Evolutionary conservation across 2,113 vertebrate species (phyloP).

Genomic region (Pseudorasbora parva): DNA sequence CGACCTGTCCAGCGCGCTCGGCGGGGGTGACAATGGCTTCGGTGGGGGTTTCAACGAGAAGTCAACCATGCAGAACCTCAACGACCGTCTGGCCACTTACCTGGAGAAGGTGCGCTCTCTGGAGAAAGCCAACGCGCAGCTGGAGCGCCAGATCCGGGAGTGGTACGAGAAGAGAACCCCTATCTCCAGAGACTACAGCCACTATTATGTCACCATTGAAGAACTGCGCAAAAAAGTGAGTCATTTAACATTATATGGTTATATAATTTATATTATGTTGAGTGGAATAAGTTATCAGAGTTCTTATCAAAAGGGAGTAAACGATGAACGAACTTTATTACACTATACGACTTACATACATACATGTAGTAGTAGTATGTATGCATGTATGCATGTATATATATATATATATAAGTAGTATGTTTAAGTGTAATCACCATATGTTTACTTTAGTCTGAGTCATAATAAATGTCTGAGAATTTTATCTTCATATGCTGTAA

Average conservation of each 20-base stretch:
- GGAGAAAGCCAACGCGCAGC: conserved; percentile 70
- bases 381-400: too few relatives aligned
- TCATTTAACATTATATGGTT: neutral
- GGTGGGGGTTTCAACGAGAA: conserved; percentile 59
- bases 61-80: conserved; percentile 79
- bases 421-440: too few relatives aligned
- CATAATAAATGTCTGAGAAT: neutral
- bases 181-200: conserved; percentile 71
- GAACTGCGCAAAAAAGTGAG: conserved; percentile 75
- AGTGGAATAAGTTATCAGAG: too few relatives aligned
- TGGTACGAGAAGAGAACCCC: conserved; percentile 70
- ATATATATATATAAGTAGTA: too few relatives aligned
- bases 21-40: neutral
- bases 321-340: too few relatives aligned
- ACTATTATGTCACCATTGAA: conserved; percentile 58
- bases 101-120: conserved; percentile 76
- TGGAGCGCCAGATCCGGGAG: conserved; percentile 77
- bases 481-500: neutral
- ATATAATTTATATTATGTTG: neutral
- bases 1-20: conserved; percentile 38
- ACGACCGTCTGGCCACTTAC: conserved; percentile 76
- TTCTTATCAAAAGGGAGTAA: too few relatives aligned
- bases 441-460: too few relatives aligned
- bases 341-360: too few relatives aligned
- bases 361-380: too few relatives aligned